phyloP scores from a whole-genome alignment of 2,888 invertebrate genomes.

The Chalcis sispes region DNA sequence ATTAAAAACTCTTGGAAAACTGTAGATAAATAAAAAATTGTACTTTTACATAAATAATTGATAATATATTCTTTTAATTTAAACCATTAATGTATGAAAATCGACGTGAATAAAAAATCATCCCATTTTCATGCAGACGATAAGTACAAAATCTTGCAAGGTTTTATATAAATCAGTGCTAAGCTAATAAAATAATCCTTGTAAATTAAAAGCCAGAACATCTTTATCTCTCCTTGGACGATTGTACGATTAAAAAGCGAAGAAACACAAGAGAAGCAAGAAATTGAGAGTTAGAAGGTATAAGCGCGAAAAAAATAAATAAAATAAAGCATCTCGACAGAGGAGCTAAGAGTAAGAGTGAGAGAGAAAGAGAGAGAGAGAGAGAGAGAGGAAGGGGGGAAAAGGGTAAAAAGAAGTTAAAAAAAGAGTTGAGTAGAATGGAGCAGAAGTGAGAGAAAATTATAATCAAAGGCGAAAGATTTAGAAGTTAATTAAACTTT shows the following conservation, averaged over 20 bases:
- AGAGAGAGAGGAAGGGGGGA: neutral
- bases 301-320: neutral
- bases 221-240: constrained; percentile 3
- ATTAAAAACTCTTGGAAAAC: too few species aligned
- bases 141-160: too few species aligned
- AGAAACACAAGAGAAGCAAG: neutral
- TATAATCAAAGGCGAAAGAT: constrained; percentile 60
- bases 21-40: too few species aligned
- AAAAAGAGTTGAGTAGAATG: neutral
- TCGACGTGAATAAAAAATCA: too few species aligned
- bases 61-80: too few species aligned
- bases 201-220: constrained; percentile 1
- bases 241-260: constrained; percentile 30
- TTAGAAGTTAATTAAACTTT: constrained; percentile 61
- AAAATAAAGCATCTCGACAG: neutral
- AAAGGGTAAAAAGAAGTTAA: neutral
- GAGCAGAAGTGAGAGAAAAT: constrained; percentile 49
- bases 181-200: constrained; percentile 18
- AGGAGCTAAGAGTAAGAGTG: neutral
- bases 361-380: neutral
- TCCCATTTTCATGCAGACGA: too few species aligned
- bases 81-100: too few species aligned
- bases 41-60: too few species aligned
- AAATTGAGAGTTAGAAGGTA: neutral
- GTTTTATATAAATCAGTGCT: neutral